phyloP scores from a whole-genome alignment of 2,113 vertebrate species.

The Xyrauchen texanus region DNA sequence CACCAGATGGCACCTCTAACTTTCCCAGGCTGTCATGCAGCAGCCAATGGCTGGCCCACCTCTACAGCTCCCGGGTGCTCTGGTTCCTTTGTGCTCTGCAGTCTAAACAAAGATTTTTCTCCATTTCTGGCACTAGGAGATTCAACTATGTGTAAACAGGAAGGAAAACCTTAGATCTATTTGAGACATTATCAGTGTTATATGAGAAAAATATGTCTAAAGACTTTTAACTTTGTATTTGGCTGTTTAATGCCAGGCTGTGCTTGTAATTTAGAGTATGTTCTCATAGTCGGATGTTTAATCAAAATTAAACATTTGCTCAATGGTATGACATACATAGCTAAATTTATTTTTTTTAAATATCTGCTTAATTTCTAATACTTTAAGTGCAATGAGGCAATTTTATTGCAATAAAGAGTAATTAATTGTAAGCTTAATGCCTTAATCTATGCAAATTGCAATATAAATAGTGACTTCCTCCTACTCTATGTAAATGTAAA shows the following conservation, averaged over 20 bases:
- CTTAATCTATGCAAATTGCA: slow-evolving; percentile 67
- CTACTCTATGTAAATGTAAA: slow-evolving; percentile 69
- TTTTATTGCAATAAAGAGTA: slow-evolving; percentile 56
- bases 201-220: not conserved
- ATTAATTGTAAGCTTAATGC: slow-evolving; percentile 54
- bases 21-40: slow-evolving; percentile 78
- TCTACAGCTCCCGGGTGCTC: slow-evolving; percentile 49
- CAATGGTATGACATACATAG: slow-evolving; percentile 43
- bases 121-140: slow-evolving; percentile 56
- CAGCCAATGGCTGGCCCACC: slow-evolving; percentile 43
- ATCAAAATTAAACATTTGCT: slow-evolving; percentile 43
- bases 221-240: slow-evolving; percentile 1
- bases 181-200: not conserved
- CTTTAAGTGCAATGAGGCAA: slow-evolving; percentile 37
- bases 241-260: not conserved
- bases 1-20: slow-evolving; percentile 77
- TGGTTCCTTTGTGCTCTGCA: slow-evolving; percentile 50
- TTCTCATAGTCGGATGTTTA: too few relatives aligned
- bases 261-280: too few relatives aligned
- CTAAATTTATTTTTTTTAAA: slow-evolving; percentile 41
- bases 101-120: slow-evolving; percentile 64
- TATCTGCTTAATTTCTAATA: slow-evolving; percentile 34
- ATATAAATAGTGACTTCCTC: slow-evolving; percentile 73
- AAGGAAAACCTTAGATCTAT: slow-evolving; percentile 63
- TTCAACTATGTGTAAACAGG: slow-evolving; percentile 64